Base-by-base conservation (phyloP, 2,113 vertebrate genomes). In the Silurus glanis region DNA sequence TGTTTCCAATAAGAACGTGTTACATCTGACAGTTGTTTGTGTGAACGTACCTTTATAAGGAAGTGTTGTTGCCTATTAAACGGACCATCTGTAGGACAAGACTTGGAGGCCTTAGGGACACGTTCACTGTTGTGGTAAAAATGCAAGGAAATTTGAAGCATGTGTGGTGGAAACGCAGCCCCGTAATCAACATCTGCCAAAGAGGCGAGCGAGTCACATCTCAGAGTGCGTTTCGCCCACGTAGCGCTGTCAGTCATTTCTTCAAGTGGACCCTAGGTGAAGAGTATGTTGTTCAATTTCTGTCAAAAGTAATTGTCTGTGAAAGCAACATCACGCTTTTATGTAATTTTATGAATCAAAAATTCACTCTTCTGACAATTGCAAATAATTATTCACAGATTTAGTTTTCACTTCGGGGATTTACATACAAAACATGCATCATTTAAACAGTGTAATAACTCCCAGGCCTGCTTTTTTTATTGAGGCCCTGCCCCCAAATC, bases 21-120 rank as follows among this genome's bases (percentile, higher is more conserved):
- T 89, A 87, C 53, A 83, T 85, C 58, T 89, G 89, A 87, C 88
- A 87, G 85, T 89, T 91, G 79, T 87, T 88, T 87, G 88, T 87
- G 84, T 87, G 90, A 90, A 88, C 66, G 74, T 88, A 91, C 86
- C 82, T 83, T 85, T 88, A 90, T 85, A 83, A 83, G 79, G 66
- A 88, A 88, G 88, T 86, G 86, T 87, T 91, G 76, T 76, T 87
- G 62, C 86, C 87, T 86, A 85, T 90, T 85, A 85, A 87, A 89
- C 9, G 47, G 84, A 87, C 89, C 89, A 90, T 90, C 89, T 90
- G 89, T 87, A 88, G 86, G 87, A 87, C 89, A 90, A 71, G 85
- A 81, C 83, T 83, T 81, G 51, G 76, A 64, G 75, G 84, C 87
- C 87, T 86, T 78, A 9, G 89, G 87, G 89, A 90, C n/a, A 28